A percentile compares a stretch with the other conserved stretches of the same genome.
Conservation (phyloP, 1,140 invertebrate genomes). For the Caenorhabditis remanei region DNA sequence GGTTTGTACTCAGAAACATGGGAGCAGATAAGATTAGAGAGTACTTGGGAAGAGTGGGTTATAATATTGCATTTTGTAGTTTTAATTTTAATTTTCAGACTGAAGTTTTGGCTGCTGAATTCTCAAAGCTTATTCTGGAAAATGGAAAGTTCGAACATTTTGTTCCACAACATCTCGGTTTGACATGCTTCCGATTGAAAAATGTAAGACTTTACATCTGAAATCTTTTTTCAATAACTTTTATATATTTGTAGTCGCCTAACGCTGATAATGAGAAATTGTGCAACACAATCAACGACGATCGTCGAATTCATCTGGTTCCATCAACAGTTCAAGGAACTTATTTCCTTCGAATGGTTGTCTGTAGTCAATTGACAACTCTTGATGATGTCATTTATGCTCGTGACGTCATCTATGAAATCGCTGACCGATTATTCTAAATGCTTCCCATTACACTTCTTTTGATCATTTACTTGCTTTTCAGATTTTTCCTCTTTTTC, state of each 20-base stretch:
- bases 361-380: constrained; percentile 85
- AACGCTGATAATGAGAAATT: constrained; percentile 85
- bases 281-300: constrained; percentile 84
- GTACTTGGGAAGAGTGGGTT: constrained; percentile 83
- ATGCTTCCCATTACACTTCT: background rate
- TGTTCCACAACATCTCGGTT: constrained; percentile 84
- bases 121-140: constrained; percentile 64
- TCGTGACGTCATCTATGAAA: constrained; percentile 85
- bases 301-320: constrained; percentile 88
- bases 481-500: background rate
- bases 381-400: constrained; percentile 85
- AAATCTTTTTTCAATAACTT: background rate
- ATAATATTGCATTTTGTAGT: background rate
- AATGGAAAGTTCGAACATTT: constrained; percentile 84
- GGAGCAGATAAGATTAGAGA: constrained; percentile 86
- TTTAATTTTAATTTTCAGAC: constrained; percentile 69
- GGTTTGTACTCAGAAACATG: constrained; percentile 90
- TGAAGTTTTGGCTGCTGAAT: constrained; percentile 76
- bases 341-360: constrained; percentile 86
- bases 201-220: background rate
- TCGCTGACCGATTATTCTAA: constrained; percentile 61
- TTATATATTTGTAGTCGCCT: constrained; percentile 81
- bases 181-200: constrained; percentile 90
- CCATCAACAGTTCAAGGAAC: constrained; percentile 83
- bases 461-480: background rate